Evolutionary conservation across 2,888 invertebrate genomes (phyloP).

Genomic region (Eretmocerus hayati): DNA sequence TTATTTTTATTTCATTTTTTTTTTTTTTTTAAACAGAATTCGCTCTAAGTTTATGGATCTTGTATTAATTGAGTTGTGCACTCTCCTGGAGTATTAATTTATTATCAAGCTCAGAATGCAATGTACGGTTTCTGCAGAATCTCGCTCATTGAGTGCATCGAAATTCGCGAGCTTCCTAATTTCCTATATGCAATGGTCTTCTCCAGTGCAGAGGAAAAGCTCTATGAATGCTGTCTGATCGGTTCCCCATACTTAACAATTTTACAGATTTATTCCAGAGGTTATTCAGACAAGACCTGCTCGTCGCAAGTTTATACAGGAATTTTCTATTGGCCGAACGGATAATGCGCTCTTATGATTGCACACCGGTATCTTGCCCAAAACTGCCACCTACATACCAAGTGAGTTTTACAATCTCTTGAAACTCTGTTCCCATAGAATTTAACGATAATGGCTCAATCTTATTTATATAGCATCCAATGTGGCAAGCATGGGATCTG

Average conservation of each 20-base stretch:
- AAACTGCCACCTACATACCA: slow-evolving; percentile 82
- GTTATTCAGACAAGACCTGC: slow-evolving; percentile 91
- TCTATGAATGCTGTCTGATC: neutral
- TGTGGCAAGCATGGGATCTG: slow-evolving; percentile 98
- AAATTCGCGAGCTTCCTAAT: no score
- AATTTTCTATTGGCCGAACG: slow-evolving; percentile 96
- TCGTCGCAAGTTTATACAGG: slow-evolving; percentile 96
- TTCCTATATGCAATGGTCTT: neutral
- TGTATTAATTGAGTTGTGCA: no score
- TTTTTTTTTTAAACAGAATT: no score
- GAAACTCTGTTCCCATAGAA: neutral
- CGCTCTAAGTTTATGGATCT: no score
- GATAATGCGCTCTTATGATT: slow-evolving; percentile 93
- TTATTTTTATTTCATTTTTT: neutral
- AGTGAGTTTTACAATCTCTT: slow-evolving; percentile 42
- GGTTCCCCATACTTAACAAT: neutral
- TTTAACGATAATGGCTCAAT: neutral
- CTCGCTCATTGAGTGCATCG: no score
- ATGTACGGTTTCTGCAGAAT: no score
- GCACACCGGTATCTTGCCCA: slow-evolving; percentile 91
- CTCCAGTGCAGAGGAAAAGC: neutral
- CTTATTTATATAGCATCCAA: slow-evolving; percentile 58
- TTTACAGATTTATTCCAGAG: slow-evolving; percentile 83
- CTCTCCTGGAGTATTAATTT: no score
- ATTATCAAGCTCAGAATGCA: no score